Base-by-base conservation (phyloP, 1,140 invertebrate genomes). In the Tyrophagus putrescentiae region DNA sequence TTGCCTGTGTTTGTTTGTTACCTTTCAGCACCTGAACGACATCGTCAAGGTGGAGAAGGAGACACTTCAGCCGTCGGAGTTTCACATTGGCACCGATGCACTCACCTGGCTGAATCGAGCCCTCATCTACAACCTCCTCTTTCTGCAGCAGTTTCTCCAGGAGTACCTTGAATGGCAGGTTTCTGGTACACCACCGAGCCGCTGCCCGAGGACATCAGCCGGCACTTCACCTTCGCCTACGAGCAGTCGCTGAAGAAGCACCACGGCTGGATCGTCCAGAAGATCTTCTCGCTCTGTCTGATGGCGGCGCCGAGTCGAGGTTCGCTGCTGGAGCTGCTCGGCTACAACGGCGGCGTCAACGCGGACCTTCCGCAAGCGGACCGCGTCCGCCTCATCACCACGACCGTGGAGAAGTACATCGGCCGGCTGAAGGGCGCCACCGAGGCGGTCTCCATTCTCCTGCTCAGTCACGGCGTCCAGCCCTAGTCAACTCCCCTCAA, bases 191-290 rank as follows among this genome's bases (percentile, higher is more conserved):
- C n/a, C n/a, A n/a, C n/a, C n/a, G n/a, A n/a, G n/a, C n/a, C n/a
- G 11, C 39, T 54, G 13, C 13, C 52, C 28, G 32, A 53, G 23
- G 53, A 62, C 52, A n/a, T 62, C 13, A 34, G 18, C 4, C 31
- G 36, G 29, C 42, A 57, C 13, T 62, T 62, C 29, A 23, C 16
- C 21, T 25, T 16, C 11, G 60, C 60, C 21, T 62, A 62, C 23
- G 53, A 62, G n/a, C 23, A 21, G 34, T 34, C 60, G 9, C 32
- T 62, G 25, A 41, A 54, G 21, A 57, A 62, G 42, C 34, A 62
- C 36, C 60, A 62, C 41, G 48, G 48, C 29, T 62, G 52, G 52
- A 27, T 62, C 34, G 60, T 62, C 27, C 54, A 60, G 27, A 62
- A 62, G 28, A 23, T 62, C 13, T 60, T 56, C 21, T n/a, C 6